A percentile compares a stretch with the other conserved stretches of the same genome.
Conservation (phyloP, 2,888 invertebrate genomes). For the Julus scandinavius region DNA sequence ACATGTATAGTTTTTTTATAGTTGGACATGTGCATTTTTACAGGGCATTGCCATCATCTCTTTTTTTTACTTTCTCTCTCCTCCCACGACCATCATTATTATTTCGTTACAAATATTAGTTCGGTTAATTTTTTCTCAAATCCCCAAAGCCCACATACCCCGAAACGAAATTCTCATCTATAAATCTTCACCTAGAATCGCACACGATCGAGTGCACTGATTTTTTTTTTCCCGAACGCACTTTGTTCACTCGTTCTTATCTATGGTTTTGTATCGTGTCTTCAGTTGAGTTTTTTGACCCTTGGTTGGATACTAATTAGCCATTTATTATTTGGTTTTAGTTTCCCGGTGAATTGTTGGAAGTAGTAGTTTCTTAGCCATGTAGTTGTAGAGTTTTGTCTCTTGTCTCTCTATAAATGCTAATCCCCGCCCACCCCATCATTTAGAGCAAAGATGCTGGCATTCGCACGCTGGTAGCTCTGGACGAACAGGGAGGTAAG, state of each 20-base stretch:
- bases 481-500: slow-evolving; percentile 99
- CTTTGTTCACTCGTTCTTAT: slow-evolving; percentile 43
- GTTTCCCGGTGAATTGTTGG: slow-evolving; percentile 31
- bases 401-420: slow-evolving; percentile 43
- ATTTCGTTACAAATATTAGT: not conserved
- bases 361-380: slow-evolving; percentile 44
- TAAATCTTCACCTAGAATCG: slow-evolving; percentile 12
- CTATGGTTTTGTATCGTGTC: slow-evolving; percentile 39
- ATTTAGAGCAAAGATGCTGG: slow-evolving; percentile 98
- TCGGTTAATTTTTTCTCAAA: not conserved
- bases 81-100: not conserved
- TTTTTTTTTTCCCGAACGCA: not conserved
- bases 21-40: slow-evolving; percentile 2
- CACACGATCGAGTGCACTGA: slow-evolving; percentile 20
- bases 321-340: slow-evolving; percentile 33
- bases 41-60: slow-evolving; percentile 9
- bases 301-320: slow-evolving; percentile 44
- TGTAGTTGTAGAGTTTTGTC: slow-evolving; percentile 39
- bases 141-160: not conserved
- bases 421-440: slow-evolving; percentile 52
- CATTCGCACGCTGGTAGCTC: slow-evolving; percentile 99
- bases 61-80: not conserved
- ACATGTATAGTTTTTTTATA: not conserved
- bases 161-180: not conserved
- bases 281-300: slow-evolving; percentile 8